These are phyloP conservation scores for Leptinotarsa haldemani DNA, from an alignment of 2,888 invertebrate genomes.

Conservation along the genomic window DNA sequence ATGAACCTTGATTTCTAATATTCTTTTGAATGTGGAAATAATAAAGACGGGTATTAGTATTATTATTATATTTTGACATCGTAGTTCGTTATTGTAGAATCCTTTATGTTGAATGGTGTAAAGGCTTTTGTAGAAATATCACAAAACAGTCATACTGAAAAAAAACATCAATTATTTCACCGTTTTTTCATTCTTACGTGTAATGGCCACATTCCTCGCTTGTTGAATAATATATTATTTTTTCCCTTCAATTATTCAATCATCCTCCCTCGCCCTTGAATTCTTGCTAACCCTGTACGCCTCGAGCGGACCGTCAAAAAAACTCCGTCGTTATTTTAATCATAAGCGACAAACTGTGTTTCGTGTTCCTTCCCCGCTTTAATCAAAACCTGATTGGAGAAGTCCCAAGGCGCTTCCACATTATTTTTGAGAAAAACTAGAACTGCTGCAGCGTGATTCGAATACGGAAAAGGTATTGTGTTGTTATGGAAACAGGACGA, in stretches of 20 bases:
- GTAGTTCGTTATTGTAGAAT: no score
- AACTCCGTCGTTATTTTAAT: conserved; percentile 18
- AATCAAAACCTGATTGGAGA: conserved; percentile 17
- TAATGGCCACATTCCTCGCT: no score
- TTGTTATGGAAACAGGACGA: conserved; percentile 11
- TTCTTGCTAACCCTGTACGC: background rate
- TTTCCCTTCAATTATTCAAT: background rate
- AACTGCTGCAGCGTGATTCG: background rate
- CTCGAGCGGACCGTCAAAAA: background rate
- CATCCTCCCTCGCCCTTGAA: background rate
- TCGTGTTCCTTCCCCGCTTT: conserved; percentile 6
- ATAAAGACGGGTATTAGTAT: no score
- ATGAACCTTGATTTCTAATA: no score
- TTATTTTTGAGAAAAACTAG: conserved; percentile 15
- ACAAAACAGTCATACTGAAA: no score
- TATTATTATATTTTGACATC: no score
- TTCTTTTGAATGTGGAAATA: no score
- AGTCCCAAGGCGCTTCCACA: conserved; percentile 4
- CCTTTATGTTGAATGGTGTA: no score
- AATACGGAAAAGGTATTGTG: conserved; percentile 1
- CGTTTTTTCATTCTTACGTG: no score
- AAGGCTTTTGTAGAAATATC: no score
- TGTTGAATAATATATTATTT: background rate
- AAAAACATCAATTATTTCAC: no score
- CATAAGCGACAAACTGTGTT: conserved; percentile 17